Evolutionary conservation across 2,888 invertebrate genomes (phyloP), one percentile per base, ranked within the genome.

Genomic region (Drosophila aldrichi): DNA sequence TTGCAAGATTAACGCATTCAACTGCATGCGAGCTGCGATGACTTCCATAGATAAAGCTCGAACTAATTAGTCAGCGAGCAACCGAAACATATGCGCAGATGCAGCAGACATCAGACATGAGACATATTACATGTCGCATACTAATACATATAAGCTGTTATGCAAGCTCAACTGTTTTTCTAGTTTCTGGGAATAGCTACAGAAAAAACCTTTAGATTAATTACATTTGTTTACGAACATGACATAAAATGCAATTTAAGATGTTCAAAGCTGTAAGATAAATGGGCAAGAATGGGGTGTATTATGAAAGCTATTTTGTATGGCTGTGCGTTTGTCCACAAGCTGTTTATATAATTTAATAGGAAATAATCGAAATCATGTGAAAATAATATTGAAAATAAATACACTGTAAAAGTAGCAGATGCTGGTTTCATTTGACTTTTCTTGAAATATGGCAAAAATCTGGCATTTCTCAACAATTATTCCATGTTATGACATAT

Each of bases 11-110:
- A 68, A 43, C 25, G 44, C 43, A 57, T 22, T 29, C 18, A 48
- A 34, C 25, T 57, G 51, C 29, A 36, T 25, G 32, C 57, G 48
- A 46, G 16, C 49, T 29, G 38, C 49, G 74, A 74, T 74, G 74
- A 46, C 59, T 64, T n/a, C 22, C 29, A 2, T 14, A 57, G 77
- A 72, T 75, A 60, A 60, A 25, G 36, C 29, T 18, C 6, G 16
- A 29, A 48, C 70, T 70, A 77, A 76, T 77, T 76, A 76, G 58
- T 46, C 40, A 38, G 40, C 5, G 32, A 16, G 6, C 5, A 10
- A 34, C 20, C 34, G 18, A 56, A 18, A 56, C 20, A 38, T 40
- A 22, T 22, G 18, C 44, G 22, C 46, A 46, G n/a, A 44, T 44
- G 44, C 44, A 25, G 4, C 36, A n/a, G n/a, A 29, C 48, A 29